phyloP scores from a whole-genome alignment of 2,888 invertebrate genomes.

The Macrophya annulata region DNA sequence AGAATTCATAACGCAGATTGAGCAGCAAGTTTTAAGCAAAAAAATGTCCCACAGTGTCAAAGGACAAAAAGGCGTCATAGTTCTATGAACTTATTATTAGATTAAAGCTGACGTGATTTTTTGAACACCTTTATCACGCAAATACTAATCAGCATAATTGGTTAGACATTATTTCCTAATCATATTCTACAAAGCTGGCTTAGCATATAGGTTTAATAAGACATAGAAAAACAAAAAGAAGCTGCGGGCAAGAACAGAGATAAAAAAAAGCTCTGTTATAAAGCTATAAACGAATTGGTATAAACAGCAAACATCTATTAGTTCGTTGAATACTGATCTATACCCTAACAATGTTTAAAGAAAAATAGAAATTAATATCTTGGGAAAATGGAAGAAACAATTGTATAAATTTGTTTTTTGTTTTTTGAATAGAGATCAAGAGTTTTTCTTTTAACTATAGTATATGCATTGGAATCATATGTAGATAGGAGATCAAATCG shows the following conservation, averaged over 20 bases:
- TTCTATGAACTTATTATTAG: neutral
- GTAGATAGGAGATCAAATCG: neutral
- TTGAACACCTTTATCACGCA: neutral
- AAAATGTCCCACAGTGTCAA: neutral
- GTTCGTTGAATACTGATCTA: constrained; percentile 4
- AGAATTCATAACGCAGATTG: neutral
- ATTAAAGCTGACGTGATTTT: neutral
- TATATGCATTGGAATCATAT: neutral
- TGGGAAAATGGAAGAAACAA: neutral
- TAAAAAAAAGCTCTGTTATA: constrained; percentile 10
- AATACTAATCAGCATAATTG: neutral
- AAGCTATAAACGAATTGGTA: neutral
- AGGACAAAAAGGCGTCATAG: neutral
- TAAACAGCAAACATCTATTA: neutral
- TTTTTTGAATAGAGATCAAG: neutral
- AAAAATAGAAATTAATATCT: neutral
- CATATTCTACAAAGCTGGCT: neutral
- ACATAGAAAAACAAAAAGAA: neutral
- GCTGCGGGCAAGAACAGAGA: neutral
- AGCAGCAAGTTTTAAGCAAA: neutral
- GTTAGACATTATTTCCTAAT: neutral
- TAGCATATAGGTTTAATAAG: neutral
- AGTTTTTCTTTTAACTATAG: neutral
- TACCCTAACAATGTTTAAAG: neutral
- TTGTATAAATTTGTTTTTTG: neutral